phyloP scores from a whole-genome alignment of 2,888 invertebrate species.

The Petrolisthes manimaculis region DNA sequence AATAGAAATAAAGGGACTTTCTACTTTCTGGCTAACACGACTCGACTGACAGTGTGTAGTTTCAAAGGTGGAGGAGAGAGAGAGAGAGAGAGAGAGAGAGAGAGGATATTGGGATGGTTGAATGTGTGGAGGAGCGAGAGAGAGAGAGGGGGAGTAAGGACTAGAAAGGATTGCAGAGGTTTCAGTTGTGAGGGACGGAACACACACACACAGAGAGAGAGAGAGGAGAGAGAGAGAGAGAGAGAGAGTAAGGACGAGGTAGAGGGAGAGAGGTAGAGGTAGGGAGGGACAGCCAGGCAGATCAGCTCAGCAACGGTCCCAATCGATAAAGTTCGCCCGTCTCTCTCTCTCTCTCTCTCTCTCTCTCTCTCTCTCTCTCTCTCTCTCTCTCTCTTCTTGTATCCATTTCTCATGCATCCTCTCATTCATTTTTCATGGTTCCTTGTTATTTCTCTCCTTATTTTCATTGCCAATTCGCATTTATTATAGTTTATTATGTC shows the following conservation, averaged over 20 bases:
- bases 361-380: not conserved
- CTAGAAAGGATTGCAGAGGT: not conserved
- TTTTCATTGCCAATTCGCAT: too few species aligned
- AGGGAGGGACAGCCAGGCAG: slow-evolving; percentile 32
- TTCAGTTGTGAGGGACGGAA: not conserved
- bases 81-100: slow-evolving; percentile 8
- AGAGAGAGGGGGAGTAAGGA: not conserved
- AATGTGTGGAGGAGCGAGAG: not conserved
- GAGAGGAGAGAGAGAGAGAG: not conserved
- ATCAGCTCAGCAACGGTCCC: not conserved
- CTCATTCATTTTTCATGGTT: too few species aligned
- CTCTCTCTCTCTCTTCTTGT: too few species aligned
- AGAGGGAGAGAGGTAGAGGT: not conserved
- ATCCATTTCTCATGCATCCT: too few species aligned
- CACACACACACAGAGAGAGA: not conserved
- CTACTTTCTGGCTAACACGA: not conserved
- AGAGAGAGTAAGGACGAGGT: not conserved
- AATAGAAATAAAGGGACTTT: too few species aligned
- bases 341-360: not conserved
- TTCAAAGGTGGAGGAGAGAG: not conserved
- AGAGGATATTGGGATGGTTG: not conserved
- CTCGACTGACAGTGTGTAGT: not conserved
- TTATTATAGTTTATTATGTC: too few species aligned
- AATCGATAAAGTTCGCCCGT: not conserved
- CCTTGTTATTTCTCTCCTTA: too few species aligned